Percentiles rank a stretch among this genome's conserved stretches.
These are phyloP conservation scores for Microctenopoma stevenorrisi DNA, from an alignment of 2,797 vertebrate species.

Conservation along the genomic window DNA sequence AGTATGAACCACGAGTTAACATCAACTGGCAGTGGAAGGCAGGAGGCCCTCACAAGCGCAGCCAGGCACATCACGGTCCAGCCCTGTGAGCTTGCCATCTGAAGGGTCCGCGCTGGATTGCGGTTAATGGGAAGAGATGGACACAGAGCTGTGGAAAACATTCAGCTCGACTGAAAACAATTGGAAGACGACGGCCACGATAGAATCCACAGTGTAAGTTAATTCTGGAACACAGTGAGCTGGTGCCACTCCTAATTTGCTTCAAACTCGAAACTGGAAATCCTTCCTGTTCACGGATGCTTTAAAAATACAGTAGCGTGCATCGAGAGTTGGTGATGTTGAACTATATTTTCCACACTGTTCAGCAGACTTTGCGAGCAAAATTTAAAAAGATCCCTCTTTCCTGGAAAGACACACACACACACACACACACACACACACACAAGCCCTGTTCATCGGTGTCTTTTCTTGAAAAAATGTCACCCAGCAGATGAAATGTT, in stretches of 20 bases:
- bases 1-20: conserved; percentile 43
- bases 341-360: conserved; percentile 31
- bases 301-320: not conserved
- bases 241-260: conserved; percentile 50
- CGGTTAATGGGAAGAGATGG: conserved; percentile 48
- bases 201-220: conserved; percentile 34
- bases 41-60: conserved; percentile 51
- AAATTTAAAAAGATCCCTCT: conserved; percentile 50
- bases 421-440: not conserved
- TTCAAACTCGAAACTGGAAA: conserved; percentile 38
- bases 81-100: conserved; percentile 45
- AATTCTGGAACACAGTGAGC: conserved; percentile 45
- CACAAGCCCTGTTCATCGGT: conserved; percentile 32
- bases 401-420: conserved; percentile 64
- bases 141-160: conserved; percentile 57
- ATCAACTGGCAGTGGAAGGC: conserved; percentile 42
- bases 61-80: conserved; percentile 52
- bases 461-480: conserved; percentile 59
- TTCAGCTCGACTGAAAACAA: conserved; percentile 43
- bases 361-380: conserved; percentile 39
- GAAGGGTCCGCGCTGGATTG: conserved; percentile 46
- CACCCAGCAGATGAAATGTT: conserved; percentile 70
- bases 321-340: conserved; percentile 19
- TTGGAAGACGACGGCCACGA: not conserved
- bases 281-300: conserved; percentile 39